Percentiles rank a stretch among this genome's conserved stretches.
Conservation (phyloP, 2,797 vertebrate species). For the Helarctos malayanus region DNA sequence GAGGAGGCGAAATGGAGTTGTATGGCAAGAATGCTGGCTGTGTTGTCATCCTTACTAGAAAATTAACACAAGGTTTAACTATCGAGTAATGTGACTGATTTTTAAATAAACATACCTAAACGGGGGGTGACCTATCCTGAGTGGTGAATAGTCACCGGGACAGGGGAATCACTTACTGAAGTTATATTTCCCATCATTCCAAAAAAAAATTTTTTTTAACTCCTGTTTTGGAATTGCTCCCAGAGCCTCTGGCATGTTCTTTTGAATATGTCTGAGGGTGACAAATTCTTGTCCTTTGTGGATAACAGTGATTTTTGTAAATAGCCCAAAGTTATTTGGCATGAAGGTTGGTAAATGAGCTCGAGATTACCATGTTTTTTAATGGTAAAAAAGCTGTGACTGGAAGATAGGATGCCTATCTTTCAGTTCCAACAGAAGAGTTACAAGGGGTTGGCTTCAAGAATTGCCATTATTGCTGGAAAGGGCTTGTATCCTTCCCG, state of each 20-base stretch:
- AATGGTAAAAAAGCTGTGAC: slow-evolving; percentile 37
- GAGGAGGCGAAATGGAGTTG: background rate
- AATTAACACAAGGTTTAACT: slow-evolving; percentile 70
- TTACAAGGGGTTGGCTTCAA: background rate
- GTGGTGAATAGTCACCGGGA: slow-evolving; percentile 53
- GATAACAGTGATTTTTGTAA: slow-evolving; percentile 67
- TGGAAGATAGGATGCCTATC: background rate
- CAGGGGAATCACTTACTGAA: slow-evolving; percentile 64
- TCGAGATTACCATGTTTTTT: background rate
- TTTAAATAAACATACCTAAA: slow-evolving; percentile 72
- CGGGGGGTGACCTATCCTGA: slow-evolving; percentile 16
- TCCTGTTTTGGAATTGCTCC: slow-evolving; percentile 66
- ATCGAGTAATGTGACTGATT: slow-evolving; percentile 20
- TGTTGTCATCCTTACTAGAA: slow-evolving; percentile 51
- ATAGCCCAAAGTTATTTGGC: slow-evolving; percentile 62
- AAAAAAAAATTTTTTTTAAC: background rate
- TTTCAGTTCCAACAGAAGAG: background rate
- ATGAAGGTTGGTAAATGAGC: slow-evolving; percentile 52
- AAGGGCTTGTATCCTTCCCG: background rate
- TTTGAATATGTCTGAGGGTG: slow-evolving; percentile 69
- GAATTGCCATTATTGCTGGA: background rate
- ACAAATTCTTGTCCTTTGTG: slow-evolving; percentile 78
- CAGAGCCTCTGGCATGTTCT: slow-evolving; percentile 70
- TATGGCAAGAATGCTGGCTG: background rate
- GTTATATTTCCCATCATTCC: slow-evolving; percentile 56